Conservation (phyloP, 2,888 invertebrate species). For the Leptopilina drosophilae region DNA sequence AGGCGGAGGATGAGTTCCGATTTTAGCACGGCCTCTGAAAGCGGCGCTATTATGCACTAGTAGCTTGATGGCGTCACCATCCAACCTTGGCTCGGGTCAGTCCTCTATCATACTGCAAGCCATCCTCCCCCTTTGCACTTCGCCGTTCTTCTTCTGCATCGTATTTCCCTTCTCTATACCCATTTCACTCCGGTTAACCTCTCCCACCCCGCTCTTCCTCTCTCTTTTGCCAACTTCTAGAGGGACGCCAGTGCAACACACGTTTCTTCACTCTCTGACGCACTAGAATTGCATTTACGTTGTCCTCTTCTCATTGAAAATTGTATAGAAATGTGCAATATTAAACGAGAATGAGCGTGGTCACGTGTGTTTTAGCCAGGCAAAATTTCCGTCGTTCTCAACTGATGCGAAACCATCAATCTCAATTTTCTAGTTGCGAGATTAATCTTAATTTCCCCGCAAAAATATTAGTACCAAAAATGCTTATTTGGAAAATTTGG, state of each 20-base stretch:
- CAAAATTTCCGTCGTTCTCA: neutral
- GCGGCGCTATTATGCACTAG: slow-evolving; percentile 76
- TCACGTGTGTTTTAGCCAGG: slow-evolving; percentile 38
- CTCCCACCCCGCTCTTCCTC: slow-evolving; percentile 44
- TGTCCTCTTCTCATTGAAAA: too few relatives aligned
- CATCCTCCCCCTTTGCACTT: slow-evolving; percentile 63
- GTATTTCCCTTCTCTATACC: slow-evolving; percentile 46
- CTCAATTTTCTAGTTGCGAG: too few relatives aligned
- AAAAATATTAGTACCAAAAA: too few relatives aligned
- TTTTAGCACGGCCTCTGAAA: slow-evolving; percentile 69
- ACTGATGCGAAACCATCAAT: too few relatives aligned
- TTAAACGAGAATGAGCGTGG: slow-evolving; percentile 42
- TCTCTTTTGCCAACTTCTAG: slow-evolving; percentile 42
- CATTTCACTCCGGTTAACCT: slow-evolving; percentile 52
- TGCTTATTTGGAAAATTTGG: too few relatives aligned
- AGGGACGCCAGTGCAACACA: slow-evolving; percentile 51
- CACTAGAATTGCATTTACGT: slow-evolving; percentile 14
- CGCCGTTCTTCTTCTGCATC: slow-evolving; percentile 46
- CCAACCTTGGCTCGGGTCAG: slow-evolving; percentile 77
- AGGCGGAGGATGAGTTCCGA: slow-evolving; percentile 64
- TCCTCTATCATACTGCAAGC: slow-evolving; percentile 75
- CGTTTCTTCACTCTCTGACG: slow-evolving; percentile 18
- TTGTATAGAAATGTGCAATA: too few relatives aligned
- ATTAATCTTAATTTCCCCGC: too few relatives aligned
- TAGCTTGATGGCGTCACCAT: slow-evolving; percentile 75